Base-by-base conservation (phyloP, 37 sponge, comb jelly and placozoan genomes). In the Geodia barretti region DNA sequence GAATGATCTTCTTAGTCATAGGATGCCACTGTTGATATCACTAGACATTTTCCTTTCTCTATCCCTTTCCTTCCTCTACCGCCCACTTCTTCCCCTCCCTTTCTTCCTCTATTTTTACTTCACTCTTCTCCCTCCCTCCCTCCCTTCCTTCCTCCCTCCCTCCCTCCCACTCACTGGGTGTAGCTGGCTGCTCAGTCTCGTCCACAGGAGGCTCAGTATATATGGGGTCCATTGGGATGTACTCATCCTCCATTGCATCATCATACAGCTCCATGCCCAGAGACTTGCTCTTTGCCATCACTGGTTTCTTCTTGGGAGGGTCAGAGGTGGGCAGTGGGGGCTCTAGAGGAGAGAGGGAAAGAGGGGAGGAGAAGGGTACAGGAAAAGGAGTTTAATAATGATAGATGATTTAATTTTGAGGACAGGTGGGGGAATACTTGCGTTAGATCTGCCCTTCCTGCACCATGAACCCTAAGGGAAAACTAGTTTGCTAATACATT, bases 151-250 rank as follows among this genome's bases (percentile, higher is more conserved):
- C 11, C 54, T 14, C 14, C 54, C 54, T 14, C 54, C 7, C 54
- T 47, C 54, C 54, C 54, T 24, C 60, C 60, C 38, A 73, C 54
- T 7, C 28, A 33, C 54, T 11, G 39, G 24, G 8, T 26, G 21
- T 29, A 37, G 24, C 20, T 32, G 54, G 24, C 31, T 41, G 42
- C 67, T 29, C 62, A 17, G 19, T 1, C 32, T 81, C 81, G 1
- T 81, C 81, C 30, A 61, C 24, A 2, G 83, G 74, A 1, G 75
- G 75, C 9, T 71, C 61, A 21, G 63, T 33, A 37, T 77, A 77
- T 39, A 86, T 33, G 23, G 87, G 69, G 30, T 86, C 81, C 87
- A 86, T 86, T 1, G 72, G 74, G 73, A 86, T 73, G 73, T 86
- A 86, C 39, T 86, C 87, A 24, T 79, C 87, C 3, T 86, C 86